Evolutionary conservation across 1,140 invertebrate genomes (phyloP), one percentile per base, ranked within the genome.

Genomic region (Lordiphosa stackelbergi): DNA sequence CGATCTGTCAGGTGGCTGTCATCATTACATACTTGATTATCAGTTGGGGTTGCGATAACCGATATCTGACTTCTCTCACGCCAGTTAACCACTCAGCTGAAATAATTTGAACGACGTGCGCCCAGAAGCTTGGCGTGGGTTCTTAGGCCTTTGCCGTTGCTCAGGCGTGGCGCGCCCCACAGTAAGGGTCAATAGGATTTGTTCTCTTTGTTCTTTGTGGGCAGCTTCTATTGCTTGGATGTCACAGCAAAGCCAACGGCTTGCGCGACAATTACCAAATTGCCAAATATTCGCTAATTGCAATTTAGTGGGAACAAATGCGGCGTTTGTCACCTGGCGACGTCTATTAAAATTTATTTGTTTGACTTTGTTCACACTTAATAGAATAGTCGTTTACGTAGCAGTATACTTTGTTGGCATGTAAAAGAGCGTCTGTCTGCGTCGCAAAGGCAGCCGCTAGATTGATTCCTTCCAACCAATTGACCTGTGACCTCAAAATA

Each of bases 291-390:
- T 63, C 66, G 52, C 66, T 77, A 77, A 77, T 77, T 73, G 63
- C 70, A 70, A 77, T 77, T 77, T 66, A 77, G 66, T 57, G 70
- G 59, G 40, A 68, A 56, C 60, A 70, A 77, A 70, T 70, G 52
- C 54, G 53, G 62, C 51, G 62, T 70, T 73, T 73, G 68, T 73
- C 63, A 73, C 70, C 68, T 71, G 48, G 68, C 53, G 70, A 71
- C 70, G 47, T 66, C 63, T 66, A 73, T 73, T 73, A 71, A 73
- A 73, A 73, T 73, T 73, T 73, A 73, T 73, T 63, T 71, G 70
- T 73, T 73, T 73, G 70, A 58, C 11, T 73, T 70, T 62, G 62
- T 66, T 51, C 8, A 57, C 38, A 53, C 62, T 54, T 49, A 69
- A 60, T 53, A 55, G 19, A 51, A 12, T 22, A 11, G 31, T 38